phyloP scores from a whole-genome alignment of 2,797 vertebrate genomes.

The Parauchenoglanis punctatus region DNA sequence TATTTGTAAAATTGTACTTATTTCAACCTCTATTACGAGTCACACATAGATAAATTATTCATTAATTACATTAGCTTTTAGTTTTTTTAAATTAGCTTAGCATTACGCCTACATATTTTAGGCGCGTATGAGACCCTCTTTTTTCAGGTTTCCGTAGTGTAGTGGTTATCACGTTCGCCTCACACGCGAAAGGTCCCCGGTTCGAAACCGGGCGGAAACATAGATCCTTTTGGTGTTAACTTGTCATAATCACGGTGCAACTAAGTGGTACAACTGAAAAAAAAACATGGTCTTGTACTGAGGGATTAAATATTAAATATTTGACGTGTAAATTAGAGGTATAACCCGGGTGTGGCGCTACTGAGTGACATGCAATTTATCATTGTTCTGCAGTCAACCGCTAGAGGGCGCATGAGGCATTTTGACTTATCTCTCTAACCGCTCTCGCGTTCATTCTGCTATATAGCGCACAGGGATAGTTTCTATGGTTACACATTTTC shows the following conservation, averaged over 20 bases:
- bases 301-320: background rate
- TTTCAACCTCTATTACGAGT: no score
- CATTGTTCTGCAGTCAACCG: background rate
- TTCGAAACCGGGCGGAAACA: constrained; percentile 57
- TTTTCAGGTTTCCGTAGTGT: no score
- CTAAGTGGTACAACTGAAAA: background rate
- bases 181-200: constrained; percentile 33
- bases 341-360: background rate
- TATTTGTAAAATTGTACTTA: background rate
- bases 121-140: no score
- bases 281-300: background rate
- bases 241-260: background rate
- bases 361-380: background rate
- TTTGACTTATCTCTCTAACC: background rate
- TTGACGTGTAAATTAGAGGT: background rate
- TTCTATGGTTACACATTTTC: background rate
- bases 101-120: no score
- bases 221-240: background rate
- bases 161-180: no score
- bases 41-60: no score
- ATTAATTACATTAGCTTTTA: no score
- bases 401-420: background rate
- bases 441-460: no score
- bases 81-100: no score
- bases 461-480: background rate